These are phyloP conservation scores for Neolamprologus sp. DNA, from an alignment of 2,113 vertebrate species.

Conservation along the genomic window DNA sequence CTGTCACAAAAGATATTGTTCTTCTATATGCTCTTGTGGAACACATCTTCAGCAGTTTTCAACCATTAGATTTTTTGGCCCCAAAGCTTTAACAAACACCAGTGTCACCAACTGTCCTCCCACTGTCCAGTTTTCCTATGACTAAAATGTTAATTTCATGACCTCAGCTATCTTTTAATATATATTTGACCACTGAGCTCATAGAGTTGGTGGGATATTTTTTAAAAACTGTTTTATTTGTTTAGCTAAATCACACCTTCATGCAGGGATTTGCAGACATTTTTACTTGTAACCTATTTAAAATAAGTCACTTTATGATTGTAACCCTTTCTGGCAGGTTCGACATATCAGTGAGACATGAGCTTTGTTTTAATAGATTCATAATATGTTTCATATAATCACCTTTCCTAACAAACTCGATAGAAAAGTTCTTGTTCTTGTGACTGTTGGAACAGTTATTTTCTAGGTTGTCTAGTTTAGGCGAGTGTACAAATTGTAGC, in stretches of 20 bases:
- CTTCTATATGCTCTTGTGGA: not conserved
- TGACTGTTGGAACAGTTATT: not conserved
- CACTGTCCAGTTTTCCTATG: not conserved
- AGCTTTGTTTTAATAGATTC: not conserved
- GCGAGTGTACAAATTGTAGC: not conserved
- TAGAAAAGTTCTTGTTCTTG: not conserved
- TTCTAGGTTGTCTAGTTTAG: not conserved
- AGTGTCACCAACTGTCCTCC: not conserved
- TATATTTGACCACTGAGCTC: not conserved
- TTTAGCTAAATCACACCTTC: accelerated
- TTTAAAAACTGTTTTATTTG: not conserved
- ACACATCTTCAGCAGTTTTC: not conserved
- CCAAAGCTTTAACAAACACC: not conserved
- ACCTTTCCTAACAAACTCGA: not conserved
- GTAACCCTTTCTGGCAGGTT: not conserved
- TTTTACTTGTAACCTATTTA: accelerated
- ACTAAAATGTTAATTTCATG: not conserved
- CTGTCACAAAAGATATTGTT: not conserved
- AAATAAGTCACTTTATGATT: not conserved
- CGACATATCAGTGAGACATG: not conserved
- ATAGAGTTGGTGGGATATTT: accelerated
- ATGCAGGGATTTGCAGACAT: accelerated
- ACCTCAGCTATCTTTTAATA: not conserved
- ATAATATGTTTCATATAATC: not conserved
- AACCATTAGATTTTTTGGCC: accelerated